Conservation (phyloP, 2,888 invertebrate species). For the Orthonevra nobilis region DNA sequence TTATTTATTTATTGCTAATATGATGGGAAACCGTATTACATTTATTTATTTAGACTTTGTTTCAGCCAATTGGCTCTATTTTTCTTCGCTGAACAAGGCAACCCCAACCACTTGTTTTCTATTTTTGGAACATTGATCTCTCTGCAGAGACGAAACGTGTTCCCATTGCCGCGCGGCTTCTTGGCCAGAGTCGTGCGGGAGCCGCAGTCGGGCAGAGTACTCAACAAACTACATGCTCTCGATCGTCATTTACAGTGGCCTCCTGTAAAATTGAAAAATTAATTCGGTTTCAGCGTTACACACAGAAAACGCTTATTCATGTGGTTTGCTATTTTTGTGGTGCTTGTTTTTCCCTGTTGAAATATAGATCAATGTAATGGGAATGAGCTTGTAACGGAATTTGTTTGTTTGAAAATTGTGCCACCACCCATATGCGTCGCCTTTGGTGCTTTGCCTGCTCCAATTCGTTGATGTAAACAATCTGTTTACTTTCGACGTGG, state of each 20-base stretch:
- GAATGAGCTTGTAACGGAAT: no score
- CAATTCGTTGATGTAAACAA: no score
- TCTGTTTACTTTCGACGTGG: no score
- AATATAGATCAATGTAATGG: no score
- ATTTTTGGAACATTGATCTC: slow-evolving; percentile 71
- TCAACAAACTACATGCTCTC: neutral
- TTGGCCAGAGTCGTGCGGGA: slow-evolving; percentile 26
- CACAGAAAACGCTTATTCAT: slow-evolving; percentile 16
- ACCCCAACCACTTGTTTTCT: slow-evolving; percentile 72
- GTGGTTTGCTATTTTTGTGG: slow-evolving; percentile 30
- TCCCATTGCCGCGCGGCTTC: slow-evolving; percentile 47
- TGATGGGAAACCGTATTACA: no score
- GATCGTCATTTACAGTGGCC: slow-evolving; percentile 45
- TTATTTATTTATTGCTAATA: neutral
- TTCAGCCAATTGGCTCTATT: slow-evolving; percentile 37
- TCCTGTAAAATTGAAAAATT: slow-evolving; percentile 46
- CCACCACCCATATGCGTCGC: no score
- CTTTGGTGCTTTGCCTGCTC: no score
- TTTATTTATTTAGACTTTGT: slow-evolving; percentile 57
- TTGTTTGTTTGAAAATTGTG: no score
- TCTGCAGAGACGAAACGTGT: slow-evolving; percentile 64
- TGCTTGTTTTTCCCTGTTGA: slow-evolving; percentile 11
- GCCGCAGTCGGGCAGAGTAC: neutral
- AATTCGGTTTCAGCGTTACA: slow-evolving; percentile 5
- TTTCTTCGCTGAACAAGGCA: slow-evolving; percentile 55